A percentile compares a stretch with the other conserved stretches of the same genome.
Evolutionary conservation across 2,888 invertebrate genomes (phyloP).

Genomic region (Drosophila mettleri): DNA sequence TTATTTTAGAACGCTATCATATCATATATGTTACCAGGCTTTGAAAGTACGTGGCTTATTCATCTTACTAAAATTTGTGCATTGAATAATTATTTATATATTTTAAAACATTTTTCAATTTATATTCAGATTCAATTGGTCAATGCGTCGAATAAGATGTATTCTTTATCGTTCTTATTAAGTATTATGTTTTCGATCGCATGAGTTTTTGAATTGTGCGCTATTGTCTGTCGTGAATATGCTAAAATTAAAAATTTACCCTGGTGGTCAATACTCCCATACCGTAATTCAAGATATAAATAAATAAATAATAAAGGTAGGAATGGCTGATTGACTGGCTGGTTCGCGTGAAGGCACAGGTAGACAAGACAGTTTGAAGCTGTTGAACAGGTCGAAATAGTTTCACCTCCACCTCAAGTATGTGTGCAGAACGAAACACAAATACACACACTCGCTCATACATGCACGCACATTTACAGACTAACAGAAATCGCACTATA

Average conservation of each 20-base stretch:
- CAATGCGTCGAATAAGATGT: background rate
- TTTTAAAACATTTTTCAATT: background rate
- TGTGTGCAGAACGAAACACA: slow-evolving; percentile 71
- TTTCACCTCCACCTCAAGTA: slow-evolving; percentile 74
- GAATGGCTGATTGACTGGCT: slow-evolving; percentile 68
- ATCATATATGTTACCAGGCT: slow-evolving; percentile 16
- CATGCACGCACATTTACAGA: slow-evolving; percentile 10
- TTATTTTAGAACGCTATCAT: slow-evolving; percentile 26
- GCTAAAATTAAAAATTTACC: slow-evolving; percentile 80
- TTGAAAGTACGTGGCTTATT: background rate
- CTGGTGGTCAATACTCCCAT: slow-evolving; percentile 83
- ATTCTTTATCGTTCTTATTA: slow-evolving; percentile 38
- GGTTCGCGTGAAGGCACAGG: slow-evolving; percentile 56
- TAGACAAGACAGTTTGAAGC: slow-evolving; percentile 72
- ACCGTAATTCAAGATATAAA: slow-evolving; percentile 79
- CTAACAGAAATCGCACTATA: slow-evolving; percentile 58
- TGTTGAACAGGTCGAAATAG: slow-evolving; percentile 80
- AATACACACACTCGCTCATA: slow-evolving; percentile 22
- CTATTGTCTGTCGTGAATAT: slow-evolving; percentile 77
- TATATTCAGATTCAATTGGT: background rate
- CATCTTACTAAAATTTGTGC: background rate
- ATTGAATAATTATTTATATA: background rate
- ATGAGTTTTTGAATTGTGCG: slow-evolving; percentile 66
- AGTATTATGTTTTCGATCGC: slow-evolving; percentile 68
- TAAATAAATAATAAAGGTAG: slow-evolving; percentile 79